Evolutionary conservation across 2,113 vertebrate genomes (phyloP).

Genomic region (Eonycteris spelaea): DNA sequence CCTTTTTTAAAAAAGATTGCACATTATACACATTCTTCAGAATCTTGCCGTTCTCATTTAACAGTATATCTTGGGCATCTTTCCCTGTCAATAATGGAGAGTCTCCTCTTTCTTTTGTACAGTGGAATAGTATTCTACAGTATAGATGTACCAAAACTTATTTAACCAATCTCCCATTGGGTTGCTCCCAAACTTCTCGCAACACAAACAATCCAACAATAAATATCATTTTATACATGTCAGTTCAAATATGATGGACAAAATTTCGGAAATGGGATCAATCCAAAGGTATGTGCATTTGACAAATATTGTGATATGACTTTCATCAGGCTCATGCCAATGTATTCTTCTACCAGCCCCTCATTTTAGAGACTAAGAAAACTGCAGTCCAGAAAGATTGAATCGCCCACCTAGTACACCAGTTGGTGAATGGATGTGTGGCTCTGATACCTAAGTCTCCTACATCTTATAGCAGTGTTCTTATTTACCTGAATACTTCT

Average conservation of each 20-base stretch:
- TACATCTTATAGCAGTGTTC: neutral
- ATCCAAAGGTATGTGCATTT: neutral
- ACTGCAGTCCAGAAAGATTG: neutral
- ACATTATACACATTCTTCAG: neutral
- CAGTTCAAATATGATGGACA: neutral
- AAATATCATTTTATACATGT: neutral
- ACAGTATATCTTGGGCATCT: neutral
- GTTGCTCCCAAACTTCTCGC: neutral
- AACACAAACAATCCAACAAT: neutral
- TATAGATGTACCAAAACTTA: neutral
- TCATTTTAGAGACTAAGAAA: neutral
- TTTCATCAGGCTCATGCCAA: neutral
- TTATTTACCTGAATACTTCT: neutral
- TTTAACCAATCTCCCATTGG: neutral
- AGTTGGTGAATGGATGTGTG: neutral
- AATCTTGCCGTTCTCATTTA: neutral
- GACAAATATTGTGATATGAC: neutral
- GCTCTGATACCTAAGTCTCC: neutral
- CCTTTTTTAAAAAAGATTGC: neutral
- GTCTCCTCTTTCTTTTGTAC: neutral
- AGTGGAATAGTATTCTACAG: neutral
- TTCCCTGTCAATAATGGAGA: neutral
- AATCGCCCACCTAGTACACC: neutral
- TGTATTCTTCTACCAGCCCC: neutral
- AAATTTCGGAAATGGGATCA: neutral